Percentiles rank a stretch among this genome's conserved stretches.
Evolutionary conservation across 2,888 invertebrate species (phyloP).

Genomic region (Xestia ashworthii): DNA sequence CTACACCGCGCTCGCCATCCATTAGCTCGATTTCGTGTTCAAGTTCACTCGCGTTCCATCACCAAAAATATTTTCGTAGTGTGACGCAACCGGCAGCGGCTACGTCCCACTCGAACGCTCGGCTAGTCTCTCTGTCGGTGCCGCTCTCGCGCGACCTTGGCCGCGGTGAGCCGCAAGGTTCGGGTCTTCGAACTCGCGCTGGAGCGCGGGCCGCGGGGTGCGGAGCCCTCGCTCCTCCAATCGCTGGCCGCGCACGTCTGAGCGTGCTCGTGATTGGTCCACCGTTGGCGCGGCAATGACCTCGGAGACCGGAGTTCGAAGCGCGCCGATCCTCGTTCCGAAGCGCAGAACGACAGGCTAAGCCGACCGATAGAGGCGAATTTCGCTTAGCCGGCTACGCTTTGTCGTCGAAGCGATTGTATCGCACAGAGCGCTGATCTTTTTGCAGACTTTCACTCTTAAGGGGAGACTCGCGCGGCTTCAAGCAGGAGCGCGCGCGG

Average conservation of each 20-base stretch:
- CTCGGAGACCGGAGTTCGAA: conserved; percentile 95
- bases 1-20: conserved; percentile 85
- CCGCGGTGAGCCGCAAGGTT: conserved; percentile 97
- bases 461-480: conserved; percentile 85
- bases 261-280: conserved; percentile 89
- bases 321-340: conserved; percentile 93
- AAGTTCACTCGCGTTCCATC: conserved; percentile 90
- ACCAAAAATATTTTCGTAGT: conserved; percentile 90
- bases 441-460: conserved; percentile 92
- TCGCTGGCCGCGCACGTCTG: conserved; percentile 85
- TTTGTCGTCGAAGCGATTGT: conserved; percentile 86
- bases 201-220: conserved; percentile 82
- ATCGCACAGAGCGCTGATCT: conserved; percentile 88
- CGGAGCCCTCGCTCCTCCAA: conserved; percentile 85
- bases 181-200: conserved; percentile 94
- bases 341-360: conserved; percentile 89
- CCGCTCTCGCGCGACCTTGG: conserved; percentile 92
- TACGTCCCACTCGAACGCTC: conserved; percentile 85
- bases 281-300: conserved; percentile 94
- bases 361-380: conserved; percentile 88
- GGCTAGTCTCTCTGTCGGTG: conserved; percentile 82
- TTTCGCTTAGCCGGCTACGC: conserved; percentile 83
- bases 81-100: conserved; percentile 88
- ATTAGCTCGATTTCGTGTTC: conserved; percentile 89
- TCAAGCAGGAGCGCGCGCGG: conserved; percentile 86